Conservation (phyloP, 2,888 invertebrate genomes). For the Onthophagus sagittarius region DNA sequence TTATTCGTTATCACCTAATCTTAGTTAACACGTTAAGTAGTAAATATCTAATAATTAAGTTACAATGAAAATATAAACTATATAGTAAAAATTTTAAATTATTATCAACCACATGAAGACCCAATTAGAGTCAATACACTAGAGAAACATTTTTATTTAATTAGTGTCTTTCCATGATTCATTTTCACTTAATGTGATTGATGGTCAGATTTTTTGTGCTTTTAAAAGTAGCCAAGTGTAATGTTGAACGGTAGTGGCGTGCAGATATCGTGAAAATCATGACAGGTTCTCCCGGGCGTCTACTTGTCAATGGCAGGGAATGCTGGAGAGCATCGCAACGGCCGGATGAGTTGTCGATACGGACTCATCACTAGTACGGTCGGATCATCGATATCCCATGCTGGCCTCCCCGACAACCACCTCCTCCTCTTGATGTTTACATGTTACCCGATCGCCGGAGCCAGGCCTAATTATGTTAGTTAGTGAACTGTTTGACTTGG, state of each 20-base stretch:
- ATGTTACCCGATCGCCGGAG: constrained; percentile 6
- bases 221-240: background rate
- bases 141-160: no score
- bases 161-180: background rate
- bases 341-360: background rate
- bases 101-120: no score
- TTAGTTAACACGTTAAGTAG: no score
- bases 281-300: background rate
- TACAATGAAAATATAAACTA: no score
- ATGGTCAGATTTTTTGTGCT: background rate
- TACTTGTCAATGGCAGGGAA: background rate
- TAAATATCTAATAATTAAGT: no score
- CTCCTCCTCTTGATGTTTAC: background rate
- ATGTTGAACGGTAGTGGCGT: background rate
- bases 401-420: background rate
- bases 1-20: no score
- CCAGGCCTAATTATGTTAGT: constrained; percentile 9
- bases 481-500: constrained; percentile 13
- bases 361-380: background rate
- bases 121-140: no score
- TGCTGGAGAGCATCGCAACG: background rate
- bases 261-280: background rate
- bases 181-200: background rate
- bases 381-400: background rate
- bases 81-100: no score